Evolutionary conservation across 2,797 vertebrate genomes (phyloP).

Genomic region (Rhinogobio ventralis): DNA sequence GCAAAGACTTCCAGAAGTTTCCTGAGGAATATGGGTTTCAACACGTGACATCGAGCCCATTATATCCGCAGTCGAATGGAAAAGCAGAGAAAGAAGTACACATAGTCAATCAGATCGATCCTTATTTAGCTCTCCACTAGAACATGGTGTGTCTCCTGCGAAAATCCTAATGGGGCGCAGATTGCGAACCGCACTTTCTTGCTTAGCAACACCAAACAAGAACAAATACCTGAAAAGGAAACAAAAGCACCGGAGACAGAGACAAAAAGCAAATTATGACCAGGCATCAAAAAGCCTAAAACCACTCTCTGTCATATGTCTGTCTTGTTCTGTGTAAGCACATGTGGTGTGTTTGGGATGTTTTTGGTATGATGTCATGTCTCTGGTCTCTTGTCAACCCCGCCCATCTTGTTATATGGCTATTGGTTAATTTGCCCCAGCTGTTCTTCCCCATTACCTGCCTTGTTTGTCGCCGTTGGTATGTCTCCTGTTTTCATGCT

Average conservation of each 20-base stretch:
- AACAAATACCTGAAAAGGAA: background rate
- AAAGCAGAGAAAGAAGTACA: background rate
- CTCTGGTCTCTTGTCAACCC: too few relatives aligned
- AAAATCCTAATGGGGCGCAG: constrained; percentile 47
- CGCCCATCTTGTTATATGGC: too few relatives aligned
- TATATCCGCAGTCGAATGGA: background rate
- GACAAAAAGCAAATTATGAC: constrained; percentile 32
- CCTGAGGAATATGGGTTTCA: background rate
- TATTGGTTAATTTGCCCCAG: too few relatives aligned
- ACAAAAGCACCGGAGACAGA: background rate
- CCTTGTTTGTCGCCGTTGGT: too few relatives aligned
- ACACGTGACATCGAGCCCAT: background rate
- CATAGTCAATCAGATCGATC: background rate
- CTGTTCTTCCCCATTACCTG: too few relatives aligned
- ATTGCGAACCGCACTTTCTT: constrained; percentile 23
- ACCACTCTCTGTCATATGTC: too few relatives aligned
- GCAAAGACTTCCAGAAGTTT: background rate
- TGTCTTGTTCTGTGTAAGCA: too few relatives aligned
- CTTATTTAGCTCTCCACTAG: constrained; percentile 1
- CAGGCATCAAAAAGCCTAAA: background rate
- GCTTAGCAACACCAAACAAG: background rate
- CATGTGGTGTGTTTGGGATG: too few relatives aligned
- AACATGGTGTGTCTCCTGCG: background rate
- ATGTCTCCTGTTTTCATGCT: too few relatives aligned
- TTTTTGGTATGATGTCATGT: too few relatives aligned